Evolutionary conservation across 64 coral and sea anemone genomes (phyloP).

Genomic region (Montipora foliosa): DNA sequence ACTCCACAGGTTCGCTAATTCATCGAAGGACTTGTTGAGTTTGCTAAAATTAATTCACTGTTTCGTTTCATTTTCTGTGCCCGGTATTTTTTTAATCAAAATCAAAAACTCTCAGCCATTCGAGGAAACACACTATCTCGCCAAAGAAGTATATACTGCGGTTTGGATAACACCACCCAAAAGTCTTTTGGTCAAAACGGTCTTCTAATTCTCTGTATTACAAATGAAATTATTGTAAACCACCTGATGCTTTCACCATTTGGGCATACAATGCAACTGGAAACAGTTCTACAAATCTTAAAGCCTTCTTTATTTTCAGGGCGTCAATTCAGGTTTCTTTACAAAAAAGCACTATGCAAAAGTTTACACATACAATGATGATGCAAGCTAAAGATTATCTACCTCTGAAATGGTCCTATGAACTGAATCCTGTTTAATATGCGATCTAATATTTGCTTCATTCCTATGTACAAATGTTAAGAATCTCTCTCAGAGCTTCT

Average conservation of each 20-base stretch:
- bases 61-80: too few species aligned
- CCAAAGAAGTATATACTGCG: not conserved
- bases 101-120: too few species aligned
- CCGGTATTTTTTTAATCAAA: too few species aligned
- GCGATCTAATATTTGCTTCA: constrained; percentile 3
- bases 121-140: not conserved
- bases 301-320: constrained; percentile 26
- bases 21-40: too few species aligned
- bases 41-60: too few species aligned
- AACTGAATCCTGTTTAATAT: not conserved
- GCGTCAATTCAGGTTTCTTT: constrained; percentile 35
- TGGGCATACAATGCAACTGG: not conserved
- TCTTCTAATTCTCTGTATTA: not conserved
- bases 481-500: constrained; percentile 44
- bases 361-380: not conserved
- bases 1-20: too few species aligned
- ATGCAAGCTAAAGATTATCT: too few species aligned
- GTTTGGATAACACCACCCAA: not conserved
- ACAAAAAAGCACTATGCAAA: constrained; percentile 14
- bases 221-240: not conserved
- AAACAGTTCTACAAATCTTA: not conserved
- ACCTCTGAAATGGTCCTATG: not conserved
- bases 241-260: not conserved
- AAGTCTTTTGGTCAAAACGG: not conserved
- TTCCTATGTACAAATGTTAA: constrained; percentile 11